A percentile compares a stretch with the other conserved stretches of the same genome.
These are phyloP conservation scores for Acrocephalus kingi DNA, from an alignment of 2,113 vertebrate species.

Conservation along the genomic window DNA sequence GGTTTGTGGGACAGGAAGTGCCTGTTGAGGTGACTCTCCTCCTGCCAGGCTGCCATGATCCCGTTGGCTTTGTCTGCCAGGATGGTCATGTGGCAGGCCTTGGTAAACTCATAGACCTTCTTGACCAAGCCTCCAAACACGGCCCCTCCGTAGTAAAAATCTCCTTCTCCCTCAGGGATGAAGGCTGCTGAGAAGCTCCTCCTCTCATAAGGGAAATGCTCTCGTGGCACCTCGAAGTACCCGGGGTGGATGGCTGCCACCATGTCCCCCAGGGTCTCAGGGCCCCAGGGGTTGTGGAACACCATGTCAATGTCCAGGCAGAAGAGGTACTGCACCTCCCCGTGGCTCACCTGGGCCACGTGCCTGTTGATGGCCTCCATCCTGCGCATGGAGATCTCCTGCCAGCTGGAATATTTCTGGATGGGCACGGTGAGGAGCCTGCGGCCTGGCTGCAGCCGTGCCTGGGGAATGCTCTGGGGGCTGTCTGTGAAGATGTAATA, in stretches of 20 bases:
- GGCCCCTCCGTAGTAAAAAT: conserved; percentile 78
- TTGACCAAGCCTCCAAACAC: conserved; percentile 73
- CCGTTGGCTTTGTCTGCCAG: conserved; percentile 69
- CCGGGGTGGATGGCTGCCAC: conserved; percentile 76
- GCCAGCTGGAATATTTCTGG: conserved; percentile 54
- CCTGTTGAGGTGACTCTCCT: conserved; percentile 82
- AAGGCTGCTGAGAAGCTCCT: conserved; percentile 66
- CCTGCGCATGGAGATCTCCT: conserved; percentile 73
- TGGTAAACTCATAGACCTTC: conserved; percentile 64
- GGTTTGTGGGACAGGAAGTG: conserved; percentile 77
- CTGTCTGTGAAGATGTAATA: conserved; percentile 79
- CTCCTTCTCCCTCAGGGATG: conserved; percentile 65
- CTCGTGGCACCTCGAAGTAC: conserved; percentile 53
- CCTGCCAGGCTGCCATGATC: conserved; percentile 78
- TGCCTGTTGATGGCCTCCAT: conserved; percentile 74
- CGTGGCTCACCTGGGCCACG: conserved; percentile 2
- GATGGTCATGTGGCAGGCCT: conserved; percentile 68
- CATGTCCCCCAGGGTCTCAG: conserved; percentile 69
- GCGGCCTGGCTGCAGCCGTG: neutral
- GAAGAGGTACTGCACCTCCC: conserved; percentile 70
- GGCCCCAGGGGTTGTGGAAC: conserved; percentile 71
- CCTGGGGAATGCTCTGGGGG: neutral
- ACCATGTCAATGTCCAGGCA: conserved; percentile 76
- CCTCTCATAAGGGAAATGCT: conserved; percentile 74
- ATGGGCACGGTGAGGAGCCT: neutral